phyloP scores from a whole-genome alignment of 2,888 invertebrate genomes.

The Thelaira solivaga region DNA sequence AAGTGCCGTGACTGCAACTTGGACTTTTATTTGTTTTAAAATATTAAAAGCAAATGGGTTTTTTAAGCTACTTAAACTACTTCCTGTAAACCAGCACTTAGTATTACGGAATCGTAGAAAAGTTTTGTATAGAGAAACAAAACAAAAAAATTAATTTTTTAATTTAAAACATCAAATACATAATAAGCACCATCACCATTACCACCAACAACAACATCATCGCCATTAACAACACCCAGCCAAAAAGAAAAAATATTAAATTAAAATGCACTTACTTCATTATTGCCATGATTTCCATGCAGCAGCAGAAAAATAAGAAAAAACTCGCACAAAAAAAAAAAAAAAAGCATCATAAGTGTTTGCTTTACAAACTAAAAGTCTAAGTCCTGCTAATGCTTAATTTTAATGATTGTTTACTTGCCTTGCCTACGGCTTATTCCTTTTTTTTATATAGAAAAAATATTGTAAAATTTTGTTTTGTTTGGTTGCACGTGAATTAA shows the following conservation, averaged over 20 bases:
- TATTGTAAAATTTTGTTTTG: too few relatives aligned
- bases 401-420: not conserved
- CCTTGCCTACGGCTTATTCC: too few relatives aligned
- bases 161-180: slow-evolving; percentile 36
- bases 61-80: slow-evolving; percentile 14
- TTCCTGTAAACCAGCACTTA: slow-evolving; percentile 27
- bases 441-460: too few relatives aligned
- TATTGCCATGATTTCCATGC: not conserved
- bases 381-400: not conserved
- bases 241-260: not conserved
- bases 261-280: slow-evolving; percentile 18
- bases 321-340: not conserved
- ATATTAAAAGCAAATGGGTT: too few relatives aligned
- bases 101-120: not conserved
- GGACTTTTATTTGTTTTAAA: too few relatives aligned
- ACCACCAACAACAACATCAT: not conserved
- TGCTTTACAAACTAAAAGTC: not conserved
- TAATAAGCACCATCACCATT: slow-evolving; percentile 34
- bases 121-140: not conserved
- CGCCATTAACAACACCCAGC: slow-evolving; percentile 10
- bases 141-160: not conserved
- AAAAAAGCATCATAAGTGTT: slow-evolving; percentile 9
- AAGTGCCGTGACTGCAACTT: too few relatives aligned
- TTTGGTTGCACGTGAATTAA: too few relatives aligned
- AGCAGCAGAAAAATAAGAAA: not conserved